Conservation (phyloP, 2,797 vertebrate genomes). For the Sebastes trivittatus region DNA sequence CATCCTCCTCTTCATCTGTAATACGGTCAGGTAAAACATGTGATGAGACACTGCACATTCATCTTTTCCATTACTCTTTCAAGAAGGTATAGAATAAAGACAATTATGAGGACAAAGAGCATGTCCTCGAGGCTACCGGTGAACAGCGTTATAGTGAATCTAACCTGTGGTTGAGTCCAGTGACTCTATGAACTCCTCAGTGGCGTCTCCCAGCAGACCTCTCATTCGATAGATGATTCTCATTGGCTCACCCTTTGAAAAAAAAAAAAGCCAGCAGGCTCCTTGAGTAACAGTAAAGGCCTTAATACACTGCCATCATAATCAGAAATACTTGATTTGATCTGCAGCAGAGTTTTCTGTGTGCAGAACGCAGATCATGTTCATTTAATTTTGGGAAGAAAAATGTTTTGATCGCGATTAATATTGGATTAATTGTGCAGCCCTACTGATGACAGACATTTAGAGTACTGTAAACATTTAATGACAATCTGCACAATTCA, state of each 20-base stretch:
- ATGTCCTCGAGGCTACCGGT: background rate
- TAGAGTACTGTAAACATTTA: background rate
- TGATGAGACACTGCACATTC: background rate
- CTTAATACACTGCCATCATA: too few species aligned
- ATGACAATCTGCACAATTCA: background rate
- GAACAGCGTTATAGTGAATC: background rate
- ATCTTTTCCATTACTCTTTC: background rate
- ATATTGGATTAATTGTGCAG: too few species aligned
- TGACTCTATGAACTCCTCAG: slow-evolving; percentile 98
- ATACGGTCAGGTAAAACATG: background rate
- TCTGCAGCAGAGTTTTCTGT: too few species aligned
- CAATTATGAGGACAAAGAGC: background rate
- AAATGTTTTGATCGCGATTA: too few species aligned
- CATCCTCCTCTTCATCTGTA: slow-evolving; percentile 97
- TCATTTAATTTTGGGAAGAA: too few species aligned
- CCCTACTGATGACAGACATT: background rate
- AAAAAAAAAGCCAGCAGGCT: background rate
- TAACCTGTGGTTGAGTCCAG: slow-evolving; percentile 97
- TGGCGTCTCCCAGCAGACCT: slow-evolving; percentile 95
- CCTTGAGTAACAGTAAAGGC: background rate
- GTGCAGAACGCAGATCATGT: too few species aligned
- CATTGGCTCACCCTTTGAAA: slow-evolving; percentile 94
- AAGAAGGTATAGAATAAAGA: background rate
- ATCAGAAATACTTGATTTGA: too few species aligned
- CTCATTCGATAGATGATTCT: slow-evolving; percentile 99